Base-by-base conservation (phyloP, 2,113 vertebrate species). In the Turnix velox region DNA sequence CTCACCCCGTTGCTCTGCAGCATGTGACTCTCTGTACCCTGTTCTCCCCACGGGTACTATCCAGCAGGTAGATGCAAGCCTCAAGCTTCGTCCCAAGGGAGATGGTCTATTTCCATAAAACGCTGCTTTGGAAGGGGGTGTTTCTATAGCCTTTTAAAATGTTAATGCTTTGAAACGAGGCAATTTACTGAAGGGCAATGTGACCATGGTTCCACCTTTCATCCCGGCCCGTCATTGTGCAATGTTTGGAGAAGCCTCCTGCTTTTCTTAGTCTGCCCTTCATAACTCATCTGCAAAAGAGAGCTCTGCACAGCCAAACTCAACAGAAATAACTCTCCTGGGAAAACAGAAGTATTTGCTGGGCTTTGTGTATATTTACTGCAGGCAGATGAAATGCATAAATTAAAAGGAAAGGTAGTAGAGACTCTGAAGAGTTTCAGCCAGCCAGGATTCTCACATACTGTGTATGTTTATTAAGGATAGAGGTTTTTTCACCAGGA, bases 381-480 rank as follows among this genome's bases (percentile, higher is more conserved):
- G 82, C 84, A 90, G 59, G 54, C 86, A 87, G 77, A 91, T 73
- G 68, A 88, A 91, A 93, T 33, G 84, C 77, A 89, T 82, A 92
- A 87, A 89, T 83, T 79, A 67, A 49, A 82, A 80, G 73, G 66
- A 28, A 8, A 79, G 55, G 86, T 35, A 86, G 86, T 35, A 86
- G 52, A 61, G 35, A 65, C 54, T 90, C 62, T 23, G 40, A 91
- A 76, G 76, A 78, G 46, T 3, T 77, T 28, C 25, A 80, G 76
- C 19, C 57, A 72, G 91, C 55, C 94, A 81, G 33, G 37, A 30
- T 6, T 78, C 66, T 92, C 74, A 48, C 51, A 91, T 68, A 58
- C 80, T 62, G 57, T 0, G 4, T 42, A 93, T 24, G 23, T 92
- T 93, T 93, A 79, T 54, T 79, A 62, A 23, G 49, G 57, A 37